Base-by-base conservation (phyloP, 2,797 vertebrate genomes). In the Tragopan temminckii region DNA sequence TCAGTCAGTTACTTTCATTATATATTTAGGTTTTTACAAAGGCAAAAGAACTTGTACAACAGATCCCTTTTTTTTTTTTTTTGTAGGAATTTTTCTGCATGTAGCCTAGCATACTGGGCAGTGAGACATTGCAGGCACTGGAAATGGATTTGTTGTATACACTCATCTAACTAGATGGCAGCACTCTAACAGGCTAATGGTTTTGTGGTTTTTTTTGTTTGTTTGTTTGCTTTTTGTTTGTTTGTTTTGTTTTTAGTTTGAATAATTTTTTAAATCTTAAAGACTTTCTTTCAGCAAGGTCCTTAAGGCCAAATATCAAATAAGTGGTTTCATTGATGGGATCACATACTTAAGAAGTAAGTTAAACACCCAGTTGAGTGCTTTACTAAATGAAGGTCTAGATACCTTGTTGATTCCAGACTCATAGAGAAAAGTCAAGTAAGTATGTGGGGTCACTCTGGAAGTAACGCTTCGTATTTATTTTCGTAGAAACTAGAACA, bases 131-230 rank as follows among this genome's bases (percentile, higher is more conserved):
- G 74, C 68, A 87, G 93, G 88, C 58, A 53, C 75, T 93, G 55
- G 69, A 90, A 93, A 93, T 61, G 33, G 42, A 50, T 96, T 93
- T 96, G 95, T 93, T 96, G 89, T 97, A 95, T 91, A 62, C 83
- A 53, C 13, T 86, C 95, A 83, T 97, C 91, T 97, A 96, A 97
- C 97, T 97, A 97, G 97, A 93, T 97, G 97, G 97, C 97, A 98
- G 96, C 96, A 97, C 67, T 95, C 45, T 91, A 97, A 96, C 93
- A 96, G 94, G 78, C 89, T 88, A 94, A 57, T 57, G n/a, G 11
- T 57, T 57, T 23, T 21, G 53, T n/a, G 50, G 15, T 9, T 91
- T 75, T 40, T 8, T 24, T 46, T 46, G 7, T 50, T 50, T 48
- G 46, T 13, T 48, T 48, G 13, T 46, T 24, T 48, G 1, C 24